A percentile compares a stretch with the other conserved stretches of the same genome.
Conservation (phyloP, 2,797 vertebrate genomes). For the Channa striata region DNA sequence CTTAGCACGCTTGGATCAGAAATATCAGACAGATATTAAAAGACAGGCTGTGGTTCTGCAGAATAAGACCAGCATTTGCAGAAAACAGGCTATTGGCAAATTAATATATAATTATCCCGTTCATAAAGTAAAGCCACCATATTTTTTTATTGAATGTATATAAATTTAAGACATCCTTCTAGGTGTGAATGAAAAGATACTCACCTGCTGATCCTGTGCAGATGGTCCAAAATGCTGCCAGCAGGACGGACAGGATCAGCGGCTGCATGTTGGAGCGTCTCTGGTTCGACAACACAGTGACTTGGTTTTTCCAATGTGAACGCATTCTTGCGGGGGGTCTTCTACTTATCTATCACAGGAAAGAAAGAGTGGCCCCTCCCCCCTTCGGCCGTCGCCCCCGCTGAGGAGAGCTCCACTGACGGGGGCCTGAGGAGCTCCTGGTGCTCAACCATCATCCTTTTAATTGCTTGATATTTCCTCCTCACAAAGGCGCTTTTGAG, state of each 20-base stretch:
- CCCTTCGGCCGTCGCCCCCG: slow-evolving; percentile 53
- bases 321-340: slow-evolving; percentile 76
- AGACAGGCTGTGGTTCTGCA: too few relatives aligned
- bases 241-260: slow-evolving; percentile 58
- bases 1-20: background rate
- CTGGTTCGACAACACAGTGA: slow-evolving; percentile 40
- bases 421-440: slow-evolving; percentile 35
- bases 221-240: slow-evolving; percentile 63
- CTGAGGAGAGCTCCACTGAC: slow-evolving; percentile 19
- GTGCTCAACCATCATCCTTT: background rate
- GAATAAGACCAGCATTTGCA: background rate
- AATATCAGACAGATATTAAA: background rate
- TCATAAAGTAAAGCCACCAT: too few relatives aligned
- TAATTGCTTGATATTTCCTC: too few relatives aligned
- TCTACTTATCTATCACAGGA: slow-evolving; percentile 82
- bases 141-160: background rate
- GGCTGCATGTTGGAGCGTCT: slow-evolving; percentile 74
- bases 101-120: too few relatives aligned
- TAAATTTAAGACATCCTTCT: background rate
- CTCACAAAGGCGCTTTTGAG: background rate
- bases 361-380: slow-evolving; percentile 77
- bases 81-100: too few relatives aligned
- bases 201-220: slow-evolving; percentile 73
- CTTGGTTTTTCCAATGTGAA: slow-evolving; percentile 66
- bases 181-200: slow-evolving; percentile 37